Base-by-base conservation (phyloP, 1,140 invertebrate genomes). In the Zaprionus davidi region DNA sequence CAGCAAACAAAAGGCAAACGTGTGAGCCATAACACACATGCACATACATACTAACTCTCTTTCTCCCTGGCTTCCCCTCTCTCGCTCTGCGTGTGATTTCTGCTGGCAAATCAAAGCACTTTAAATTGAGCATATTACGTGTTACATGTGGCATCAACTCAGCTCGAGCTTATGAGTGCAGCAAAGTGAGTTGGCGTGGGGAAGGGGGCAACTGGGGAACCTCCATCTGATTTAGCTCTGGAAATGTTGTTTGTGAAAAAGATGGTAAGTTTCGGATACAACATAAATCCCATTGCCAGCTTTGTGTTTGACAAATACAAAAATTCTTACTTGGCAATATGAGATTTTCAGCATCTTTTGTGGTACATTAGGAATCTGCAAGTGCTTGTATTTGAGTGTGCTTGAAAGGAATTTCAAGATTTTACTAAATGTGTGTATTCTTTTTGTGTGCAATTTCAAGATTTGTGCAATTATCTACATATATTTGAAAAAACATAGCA, bases 61-160 rank as follows among this genome's bases (percentile, higher is more conserved):
- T 49, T 22, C 34, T 62, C 66, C 41, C 36, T 69, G 38, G 44
- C 26, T 67, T 51, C 60, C 49, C 22, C 34, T 53, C 44, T 51
- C 36, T 38, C 22, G n/a, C 31, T 26, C 57, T 31, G 15, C 59
- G 58, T 49, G 44, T 69, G 60, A 72, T 55, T 78, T 78, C 31
- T 56, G 64, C 70, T 80, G 73, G 64, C 69, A 88, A 83, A 87
- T 87, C 83, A 83, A 68, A 88, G 53, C 78, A 64, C 78, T 90
- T 88, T 90, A 90, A 90, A 88, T 84, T 88, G 85, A 84, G 78
- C 79, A 82, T 78, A 76, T 79, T 85, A 81, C 71, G 64, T 64
- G 26, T 86, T 71, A 69, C 60, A 41, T 36, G 71, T 38, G 17
- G 46, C 57, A 66, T 56, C 38, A 65, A 69, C 53, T 56, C 53